Percentiles rank a stretch among this genome's conserved stretches.
Conservation (phyloP, 2,797 vertebrate species). For the Pseudochirops cupreus region DNA sequence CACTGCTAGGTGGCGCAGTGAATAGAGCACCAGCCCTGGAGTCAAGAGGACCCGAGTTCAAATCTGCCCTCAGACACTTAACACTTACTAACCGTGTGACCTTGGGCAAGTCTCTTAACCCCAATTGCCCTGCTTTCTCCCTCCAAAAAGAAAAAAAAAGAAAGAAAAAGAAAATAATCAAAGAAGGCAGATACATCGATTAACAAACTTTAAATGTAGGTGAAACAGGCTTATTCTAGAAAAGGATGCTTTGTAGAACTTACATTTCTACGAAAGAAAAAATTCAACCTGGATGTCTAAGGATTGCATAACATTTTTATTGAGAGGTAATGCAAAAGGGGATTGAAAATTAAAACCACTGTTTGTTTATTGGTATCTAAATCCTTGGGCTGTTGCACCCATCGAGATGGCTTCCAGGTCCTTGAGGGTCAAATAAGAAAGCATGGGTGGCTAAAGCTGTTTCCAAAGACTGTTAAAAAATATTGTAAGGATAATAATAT, state of each 20-base stretch:
- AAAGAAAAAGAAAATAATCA: not conserved
- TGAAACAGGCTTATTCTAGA: not conserved
- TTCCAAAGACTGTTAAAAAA: not conserved
- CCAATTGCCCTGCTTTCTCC: too few relatives aligned
- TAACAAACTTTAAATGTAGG: not conserved
- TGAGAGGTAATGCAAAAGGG: not conserved
- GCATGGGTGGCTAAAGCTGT: not conserved
- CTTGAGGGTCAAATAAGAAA: not conserved
- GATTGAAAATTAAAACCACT: not conserved
- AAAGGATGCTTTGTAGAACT: not conserved
- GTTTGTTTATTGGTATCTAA: not conserved
- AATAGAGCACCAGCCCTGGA: too few relatives aligned
- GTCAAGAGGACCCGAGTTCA: too few relatives aligned
- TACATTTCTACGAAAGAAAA: not conserved
- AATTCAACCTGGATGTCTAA: not conserved
- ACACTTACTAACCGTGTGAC: too few relatives aligned
- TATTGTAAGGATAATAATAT: not conserved
- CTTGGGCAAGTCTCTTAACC: too few relatives aligned
- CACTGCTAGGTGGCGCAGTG: too few relatives aligned
- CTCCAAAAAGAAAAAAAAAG: too few relatives aligned
- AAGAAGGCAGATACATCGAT: not conserved
- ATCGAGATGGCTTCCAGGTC: not conserved
- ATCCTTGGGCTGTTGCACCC: not conserved
- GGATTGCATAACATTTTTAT: not conserved
- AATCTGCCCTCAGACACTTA: too few relatives aligned